Evolutionary conservation across 2,888 invertebrate species (phyloP), one percentile per base, ranked within the genome.

Genomic region (Loripinus fragilis): DNA sequence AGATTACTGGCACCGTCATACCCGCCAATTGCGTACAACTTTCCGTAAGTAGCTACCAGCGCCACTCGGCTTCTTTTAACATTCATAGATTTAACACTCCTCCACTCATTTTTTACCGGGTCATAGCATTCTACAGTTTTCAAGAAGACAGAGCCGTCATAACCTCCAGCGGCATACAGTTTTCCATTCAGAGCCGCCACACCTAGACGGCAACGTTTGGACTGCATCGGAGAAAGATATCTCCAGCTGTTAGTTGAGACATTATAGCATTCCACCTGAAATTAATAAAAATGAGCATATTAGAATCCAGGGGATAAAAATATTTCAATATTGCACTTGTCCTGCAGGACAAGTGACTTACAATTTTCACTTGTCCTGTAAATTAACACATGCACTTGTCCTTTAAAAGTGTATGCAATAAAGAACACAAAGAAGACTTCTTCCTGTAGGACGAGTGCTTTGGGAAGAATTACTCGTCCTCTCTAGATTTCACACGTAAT

Each of bases 1-100:
- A 97, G 94, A 94, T 97, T 97, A 0, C 96, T 95, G 80, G 96
- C 95, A 0, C 97, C 97, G 93, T 97, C 97, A 90, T 97, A 97
- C 76, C 97, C 97, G 15, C 93, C 93, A 35, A 93, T 93, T 38
- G 93, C 93, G 74, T 91, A 97, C 70, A 97, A 94, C 93, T 96
- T 96, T 0, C 97, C 97, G 95, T 96, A 96, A 87, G 97, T 97
- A 17, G 97, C 96, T 0, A 97, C 96, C 48, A 97, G 93, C 8
- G 97, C 97, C 0, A 97, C 97, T 67, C 97, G 95, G 87, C 96
- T 96, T 66, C 97, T 94, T 94, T 96, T 96, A 41, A 96, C 96
- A 90, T 96, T 96, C 97, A 98, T 97, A 0, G 96, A 95, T 0
- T 96, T 95, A 0, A 97, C 95, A 83, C 95, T 95, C 67, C 95